These are phyloP conservation scores for Micromys minutus DNA, from an alignment of 2,113 vertebrate species.

Conservation along the genomic window DNA sequence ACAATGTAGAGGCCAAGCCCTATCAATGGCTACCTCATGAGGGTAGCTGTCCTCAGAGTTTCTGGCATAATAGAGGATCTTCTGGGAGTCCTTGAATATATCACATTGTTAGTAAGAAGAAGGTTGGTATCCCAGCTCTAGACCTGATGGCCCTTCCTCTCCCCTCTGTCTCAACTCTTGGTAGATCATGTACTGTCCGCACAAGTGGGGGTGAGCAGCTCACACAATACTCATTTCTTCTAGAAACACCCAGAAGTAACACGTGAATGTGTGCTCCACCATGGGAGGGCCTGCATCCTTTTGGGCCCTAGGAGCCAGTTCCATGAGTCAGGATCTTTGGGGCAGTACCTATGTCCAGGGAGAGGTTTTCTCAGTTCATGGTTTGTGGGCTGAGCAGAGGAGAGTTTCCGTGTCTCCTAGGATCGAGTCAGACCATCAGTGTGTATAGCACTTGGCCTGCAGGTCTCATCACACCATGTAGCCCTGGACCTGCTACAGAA, in stretches of 20 bases:
- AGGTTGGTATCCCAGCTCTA: not conserved
- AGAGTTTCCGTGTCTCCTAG: not conserved
- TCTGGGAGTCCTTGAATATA: not conserved
- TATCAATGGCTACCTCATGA: not conserved
- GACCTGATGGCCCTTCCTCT: not conserved
- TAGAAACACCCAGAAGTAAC: not conserved
- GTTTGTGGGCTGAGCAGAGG: not conserved
- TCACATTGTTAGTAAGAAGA: not conserved
- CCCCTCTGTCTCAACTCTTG: not conserved
- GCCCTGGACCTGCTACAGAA: not conserved
- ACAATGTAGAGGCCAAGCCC: not conserved
- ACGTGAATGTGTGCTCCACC: not conserved
- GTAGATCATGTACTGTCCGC: not conserved
- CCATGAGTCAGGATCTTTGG: not conserved
- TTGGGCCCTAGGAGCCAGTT: not conserved
- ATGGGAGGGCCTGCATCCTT: not conserved
- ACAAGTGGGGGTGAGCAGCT: not conserved
- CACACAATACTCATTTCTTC: not conserved
- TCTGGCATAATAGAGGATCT: not conserved
- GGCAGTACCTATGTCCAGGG: not conserved
- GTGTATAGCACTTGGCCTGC: not conserved
- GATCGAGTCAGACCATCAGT: not conserved
- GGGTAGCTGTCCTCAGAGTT: not conserved
- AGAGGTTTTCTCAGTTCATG: not conserved
- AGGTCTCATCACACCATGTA: not conserved